phyloP scores from a whole-genome alignment of 2,888 invertebrate genomes.

The Macropis europaea region DNA sequence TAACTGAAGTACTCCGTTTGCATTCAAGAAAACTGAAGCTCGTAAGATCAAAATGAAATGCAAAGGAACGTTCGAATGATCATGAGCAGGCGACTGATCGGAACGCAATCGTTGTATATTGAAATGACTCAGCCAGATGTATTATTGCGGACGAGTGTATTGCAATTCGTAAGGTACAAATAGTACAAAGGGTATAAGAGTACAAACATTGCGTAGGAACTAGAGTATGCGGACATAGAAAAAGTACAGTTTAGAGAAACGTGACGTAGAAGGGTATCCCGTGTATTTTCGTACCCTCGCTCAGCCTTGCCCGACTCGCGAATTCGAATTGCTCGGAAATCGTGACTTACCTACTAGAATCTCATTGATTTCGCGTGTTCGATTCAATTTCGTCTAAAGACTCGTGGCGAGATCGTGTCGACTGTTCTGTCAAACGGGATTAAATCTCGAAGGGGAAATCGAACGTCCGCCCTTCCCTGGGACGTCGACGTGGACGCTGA shows the following conservation, averaged over 20 bases:
- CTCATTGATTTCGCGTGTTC: constrained; percentile 26
- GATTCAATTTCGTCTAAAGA: constrained; percentile 41
- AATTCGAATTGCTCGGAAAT: constrained; percentile 52
- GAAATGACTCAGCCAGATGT: constrained; percentile 5
- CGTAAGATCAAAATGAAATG: too few relatives aligned
- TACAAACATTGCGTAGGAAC: constrained; percentile 80
- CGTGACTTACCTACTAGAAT: constrained; percentile 48
- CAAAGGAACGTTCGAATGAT: too few relatives aligned
- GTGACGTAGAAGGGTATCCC: constrained; percentile 57
- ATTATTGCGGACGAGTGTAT: constrained; percentile 79
- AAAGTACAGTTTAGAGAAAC: constrained; percentile 75
- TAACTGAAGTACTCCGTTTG: too few relatives aligned
- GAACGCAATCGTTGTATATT: too few relatives aligned
- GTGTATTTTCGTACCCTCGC: constrained; percentile 21
- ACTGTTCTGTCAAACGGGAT: neutral
- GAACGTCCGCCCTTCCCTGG: too few relatives aligned
- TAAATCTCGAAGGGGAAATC: neutral
- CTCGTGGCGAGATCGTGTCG: constrained; percentile 64
- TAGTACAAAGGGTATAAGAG: constrained; percentile 79
- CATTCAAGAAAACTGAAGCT: too few relatives aligned
- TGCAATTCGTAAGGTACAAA: constrained; percentile 79
- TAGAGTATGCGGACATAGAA: constrained; percentile 79
- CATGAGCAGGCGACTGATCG: too few relatives aligned
- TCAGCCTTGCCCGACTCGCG: constrained; percentile 34
- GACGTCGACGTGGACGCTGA: neutral